Evolutionary conservation across 2,797 vertebrate genomes (phyloP).

Genomic region (Knipowitschia caucasica): DNA sequence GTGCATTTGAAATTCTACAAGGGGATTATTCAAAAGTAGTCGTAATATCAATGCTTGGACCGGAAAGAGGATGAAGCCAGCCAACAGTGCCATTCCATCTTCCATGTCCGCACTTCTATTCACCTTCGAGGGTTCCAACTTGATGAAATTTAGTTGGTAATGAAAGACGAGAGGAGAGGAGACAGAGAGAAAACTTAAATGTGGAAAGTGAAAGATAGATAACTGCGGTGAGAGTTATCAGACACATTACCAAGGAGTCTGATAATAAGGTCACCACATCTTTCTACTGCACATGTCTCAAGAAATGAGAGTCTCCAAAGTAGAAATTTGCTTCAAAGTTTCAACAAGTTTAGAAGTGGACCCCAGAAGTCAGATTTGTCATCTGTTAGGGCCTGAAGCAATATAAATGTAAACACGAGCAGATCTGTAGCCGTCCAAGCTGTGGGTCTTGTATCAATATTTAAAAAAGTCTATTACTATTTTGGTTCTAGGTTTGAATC

Average conservation of each 20-base stretch:
- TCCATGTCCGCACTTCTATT: conserved; percentile 5
- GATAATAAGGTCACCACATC: background rate
- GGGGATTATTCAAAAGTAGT: conserved; percentile 2
- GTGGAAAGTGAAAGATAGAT: background rate
- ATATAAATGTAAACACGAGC: too few species aligned
- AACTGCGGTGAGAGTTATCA: too few species aligned
- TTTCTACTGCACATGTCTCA: too few species aligned
- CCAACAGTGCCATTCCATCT: background rate
- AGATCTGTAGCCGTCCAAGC: too few species aligned
- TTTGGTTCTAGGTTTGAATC: too few species aligned
- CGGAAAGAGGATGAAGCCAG: background rate
- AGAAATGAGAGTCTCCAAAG: too few species aligned
- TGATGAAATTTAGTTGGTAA: conserved; percentile 16
- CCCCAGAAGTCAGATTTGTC: background rate
- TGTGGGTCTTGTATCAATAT: too few species aligned
- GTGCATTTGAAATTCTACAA: background rate
- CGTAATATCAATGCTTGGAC: background rate
- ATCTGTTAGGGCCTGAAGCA: background rate
- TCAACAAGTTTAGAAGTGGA: background rate
- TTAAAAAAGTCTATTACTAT: too few species aligned
- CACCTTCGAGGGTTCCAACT: conserved; percentile 7
- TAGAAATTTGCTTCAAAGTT: background rate
- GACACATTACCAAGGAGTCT: too few species aligned
- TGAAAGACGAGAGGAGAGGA: conserved; percentile 29
- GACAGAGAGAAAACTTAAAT: conserved; percentile 15